These are phyloP conservation scores for Gymnarchus niloticus DNA, from an alignment of 2,113 vertebrate genomes.

Conservation along the genomic window DNA sequence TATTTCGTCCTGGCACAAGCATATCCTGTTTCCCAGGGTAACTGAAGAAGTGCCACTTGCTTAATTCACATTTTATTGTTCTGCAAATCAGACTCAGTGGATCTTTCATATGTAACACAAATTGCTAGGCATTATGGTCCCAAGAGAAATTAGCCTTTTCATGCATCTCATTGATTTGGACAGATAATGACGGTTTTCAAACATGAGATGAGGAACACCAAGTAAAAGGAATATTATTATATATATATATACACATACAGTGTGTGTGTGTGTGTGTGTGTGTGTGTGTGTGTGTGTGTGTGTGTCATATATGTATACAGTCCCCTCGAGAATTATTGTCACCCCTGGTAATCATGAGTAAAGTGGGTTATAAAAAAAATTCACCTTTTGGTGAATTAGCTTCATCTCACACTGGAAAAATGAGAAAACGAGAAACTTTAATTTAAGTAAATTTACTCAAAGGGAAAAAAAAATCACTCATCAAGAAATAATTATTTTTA, in stretches of 20 bases:
- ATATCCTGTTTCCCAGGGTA: background rate
- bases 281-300: background rate
- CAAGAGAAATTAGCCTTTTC: background rate
- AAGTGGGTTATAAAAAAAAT: no score
- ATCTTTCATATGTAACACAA: slow-evolving; percentile 1
- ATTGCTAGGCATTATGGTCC: slow-evolving; percentile 9
- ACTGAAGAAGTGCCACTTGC: background rate
- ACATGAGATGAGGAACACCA: background rate
- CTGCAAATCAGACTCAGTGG: background rate
- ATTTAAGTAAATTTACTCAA: no score
- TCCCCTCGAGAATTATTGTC: no score
- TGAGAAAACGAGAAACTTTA: no score
- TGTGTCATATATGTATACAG: no score
- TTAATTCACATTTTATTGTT: background rate
- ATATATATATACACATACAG: no score
- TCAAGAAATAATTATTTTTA: no score
- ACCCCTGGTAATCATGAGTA: no score
- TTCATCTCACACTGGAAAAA: no score
- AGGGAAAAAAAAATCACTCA: no score
- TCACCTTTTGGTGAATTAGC: no score
- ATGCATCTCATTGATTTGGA: background rate
- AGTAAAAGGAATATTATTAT: background rate
- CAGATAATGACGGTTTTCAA: background rate
- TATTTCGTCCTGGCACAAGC: background rate
- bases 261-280: background rate